Conservation (phyloP, 2,888 invertebrate genomes). For the Tillus elongatus region DNA sequence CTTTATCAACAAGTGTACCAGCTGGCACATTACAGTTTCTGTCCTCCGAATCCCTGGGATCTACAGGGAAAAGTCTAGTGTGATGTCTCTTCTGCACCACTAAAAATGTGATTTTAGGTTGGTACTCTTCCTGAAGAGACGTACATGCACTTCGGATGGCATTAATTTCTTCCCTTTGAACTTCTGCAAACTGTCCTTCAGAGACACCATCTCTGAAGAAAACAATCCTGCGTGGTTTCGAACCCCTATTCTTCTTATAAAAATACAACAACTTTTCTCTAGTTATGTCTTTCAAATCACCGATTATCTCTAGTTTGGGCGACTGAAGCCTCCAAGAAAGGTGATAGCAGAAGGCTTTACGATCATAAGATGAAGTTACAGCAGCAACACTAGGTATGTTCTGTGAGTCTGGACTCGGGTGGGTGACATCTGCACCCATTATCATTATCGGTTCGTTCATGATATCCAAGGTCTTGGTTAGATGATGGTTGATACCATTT, state of each 20-base stretch:
- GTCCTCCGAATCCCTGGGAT: constrained; percentile 42
- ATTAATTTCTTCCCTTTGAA: constrained; percentile 52
- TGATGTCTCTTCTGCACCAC: constrained; percentile 97
- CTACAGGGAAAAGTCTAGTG: constrained; percentile 56
- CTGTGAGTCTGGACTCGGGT: constrained; percentile 73
- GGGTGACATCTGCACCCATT: constrained; percentile 84
- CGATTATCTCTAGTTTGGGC: constrained; percentile 65
- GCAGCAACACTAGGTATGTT: constrained; percentile 58
- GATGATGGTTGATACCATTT: constrained; percentile 67
- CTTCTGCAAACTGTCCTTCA: constrained; percentile 71
- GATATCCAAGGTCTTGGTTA: constrained; percentile 20
- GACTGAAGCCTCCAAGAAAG: constrained; percentile 70
- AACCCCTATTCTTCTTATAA: constrained; percentile 38
- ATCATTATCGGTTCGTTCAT: constrained; percentile 47
- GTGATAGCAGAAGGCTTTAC: constrained; percentile 58
- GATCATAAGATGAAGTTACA: constrained; percentile 67
- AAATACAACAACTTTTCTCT: constrained; percentile 55
- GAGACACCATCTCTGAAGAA: constrained; percentile 83
- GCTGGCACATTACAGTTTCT: constrained; percentile 58
- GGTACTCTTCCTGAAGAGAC: constrained; percentile 40
- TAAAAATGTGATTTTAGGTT: constrained; percentile 78
- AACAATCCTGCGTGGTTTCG: constrained; percentile 55
- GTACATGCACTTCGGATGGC: constrained; percentile 66
- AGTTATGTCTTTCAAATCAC: constrained; percentile 52
- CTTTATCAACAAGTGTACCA: constrained; percentile 65